Conservation (phyloP, 2,797 vertebrate species). For the Pempheris klunzingeri region DNA sequence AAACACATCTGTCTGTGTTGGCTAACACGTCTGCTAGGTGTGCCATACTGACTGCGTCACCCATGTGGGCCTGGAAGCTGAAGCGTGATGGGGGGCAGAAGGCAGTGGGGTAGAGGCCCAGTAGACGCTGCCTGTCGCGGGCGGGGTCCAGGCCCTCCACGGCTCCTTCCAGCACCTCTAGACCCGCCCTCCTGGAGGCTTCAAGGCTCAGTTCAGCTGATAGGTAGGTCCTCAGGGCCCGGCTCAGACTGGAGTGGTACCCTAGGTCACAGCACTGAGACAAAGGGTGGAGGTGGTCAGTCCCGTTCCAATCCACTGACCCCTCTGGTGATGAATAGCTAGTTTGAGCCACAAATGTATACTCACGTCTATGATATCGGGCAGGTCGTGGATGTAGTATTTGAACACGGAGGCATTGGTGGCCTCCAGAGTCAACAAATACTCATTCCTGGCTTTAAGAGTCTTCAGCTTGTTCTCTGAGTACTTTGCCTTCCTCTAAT, state of each 20-base stretch:
- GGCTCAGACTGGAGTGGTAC: slow-evolving; percentile 96
- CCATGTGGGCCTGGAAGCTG: slow-evolving; percentile 97
- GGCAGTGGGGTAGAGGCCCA: slow-evolving; percentile 96
- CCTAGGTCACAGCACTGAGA: slow-evolving; percentile 96
- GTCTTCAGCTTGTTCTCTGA: slow-evolving; percentile 99
- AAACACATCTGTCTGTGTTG: not conserved
- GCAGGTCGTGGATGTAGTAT: slow-evolving; percentile 98
- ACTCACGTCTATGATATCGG: slow-evolving; percentile 98
- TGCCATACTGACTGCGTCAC: slow-evolving; percentile 89
- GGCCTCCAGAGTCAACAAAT: slow-evolving; percentile 97
- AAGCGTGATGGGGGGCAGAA: slow-evolving; percentile 97
- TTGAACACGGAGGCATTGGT: slow-evolving; percentile 98
- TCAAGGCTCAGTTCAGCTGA: slow-evolving; percentile 97
- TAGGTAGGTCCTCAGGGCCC: slow-evolving; percentile 95
- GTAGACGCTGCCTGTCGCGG: slow-evolving; percentile 94
- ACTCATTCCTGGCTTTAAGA: slow-evolving; percentile 98
- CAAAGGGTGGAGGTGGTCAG: not conserved
- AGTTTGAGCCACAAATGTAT: slow-evolving; percentile 17
- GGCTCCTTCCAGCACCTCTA: slow-evolving; percentile 96
- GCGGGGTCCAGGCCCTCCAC: slow-evolving; percentile 95
- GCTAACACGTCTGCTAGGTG: too few relatives aligned
- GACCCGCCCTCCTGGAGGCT: slow-evolving; percentile 94
- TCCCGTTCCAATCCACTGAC: too few relatives aligned
- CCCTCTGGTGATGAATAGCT: not conserved
- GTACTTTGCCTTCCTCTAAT: slow-evolving; percentile 97